phyloP scores from a whole-genome alignment of 2,797 vertebrate genomes.

The Oreonectes daqikongensis region DNA sequence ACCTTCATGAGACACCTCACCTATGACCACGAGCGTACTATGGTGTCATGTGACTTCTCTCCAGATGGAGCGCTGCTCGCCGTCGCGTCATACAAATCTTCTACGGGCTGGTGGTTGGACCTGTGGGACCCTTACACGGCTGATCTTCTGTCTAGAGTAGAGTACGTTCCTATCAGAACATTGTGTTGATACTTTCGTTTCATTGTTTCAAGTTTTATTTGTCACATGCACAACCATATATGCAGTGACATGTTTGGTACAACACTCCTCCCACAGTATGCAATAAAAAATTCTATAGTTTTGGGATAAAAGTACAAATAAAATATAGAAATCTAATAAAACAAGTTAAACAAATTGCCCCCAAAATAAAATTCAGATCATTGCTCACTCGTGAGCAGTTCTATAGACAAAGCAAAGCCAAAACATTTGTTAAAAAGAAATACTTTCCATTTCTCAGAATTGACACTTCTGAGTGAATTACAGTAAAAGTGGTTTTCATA shows the following conservation, averaged over 20 bases:
- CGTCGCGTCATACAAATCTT: conserved; percentile 85
- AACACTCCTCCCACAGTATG: too few species aligned
- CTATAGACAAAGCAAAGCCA: too few species aligned
- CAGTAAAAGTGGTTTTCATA: too few species aligned
- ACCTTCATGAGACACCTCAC: conserved; percentile 87
- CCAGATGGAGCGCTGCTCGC: conserved; percentile 91
- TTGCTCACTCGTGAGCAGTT: too few species aligned
- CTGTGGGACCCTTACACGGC: conserved; percentile 98
- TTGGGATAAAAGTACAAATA: too few species aligned
- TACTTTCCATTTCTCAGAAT: too few species aligned
- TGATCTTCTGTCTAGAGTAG: conserved; percentile 85
- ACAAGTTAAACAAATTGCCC: too few species aligned
- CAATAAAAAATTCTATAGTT: background rate
- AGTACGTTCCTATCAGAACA: conserved; percentile 70
- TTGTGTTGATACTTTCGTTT: background rate
- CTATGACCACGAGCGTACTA: conserved; percentile 79
- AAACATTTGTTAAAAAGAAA: too few species aligned
- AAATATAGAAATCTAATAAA: too few species aligned
- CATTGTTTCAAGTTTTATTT: background rate
- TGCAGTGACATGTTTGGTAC: too few species aligned
- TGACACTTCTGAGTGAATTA: too few species aligned
- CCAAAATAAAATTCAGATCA: too few species aligned
- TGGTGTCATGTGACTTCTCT: conserved; percentile 93
- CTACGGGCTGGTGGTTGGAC: conserved; percentile 81
- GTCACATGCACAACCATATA: background rate